These are phyloP conservation scores for Osmerus mordax DNA, from an alignment of 2,113 vertebrate genomes.

Conservation along the genomic window DNA sequence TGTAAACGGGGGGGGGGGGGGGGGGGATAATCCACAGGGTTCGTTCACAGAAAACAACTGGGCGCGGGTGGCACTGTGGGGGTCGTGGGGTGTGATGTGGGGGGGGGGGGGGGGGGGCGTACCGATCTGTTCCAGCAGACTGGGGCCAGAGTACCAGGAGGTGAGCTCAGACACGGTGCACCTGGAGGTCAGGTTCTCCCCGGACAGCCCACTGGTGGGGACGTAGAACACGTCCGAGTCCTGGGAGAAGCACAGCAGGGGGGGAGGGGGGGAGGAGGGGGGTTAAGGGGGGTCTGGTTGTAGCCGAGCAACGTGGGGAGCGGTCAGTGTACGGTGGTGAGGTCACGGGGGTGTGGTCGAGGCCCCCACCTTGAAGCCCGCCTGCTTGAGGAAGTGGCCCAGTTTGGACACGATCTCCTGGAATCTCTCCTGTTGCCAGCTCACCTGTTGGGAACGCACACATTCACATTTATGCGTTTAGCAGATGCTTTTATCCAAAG, in stretches of 20 bases:
- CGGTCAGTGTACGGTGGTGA: background rate
- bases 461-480: too few species aligned
- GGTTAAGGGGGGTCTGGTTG: background rate
- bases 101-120: slow-evolving; percentile 19
- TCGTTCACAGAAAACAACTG: too few species aligned
- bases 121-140: slow-evolving; percentile 96
- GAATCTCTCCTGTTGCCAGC: slow-evolving; percentile 95
- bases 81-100: background rate
- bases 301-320: background rate
- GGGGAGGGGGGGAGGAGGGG: too few species aligned
- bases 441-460: slow-evolving; percentile 71
- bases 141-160: slow-evolving; percentile 88
- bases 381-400: slow-evolving; percentile 94
- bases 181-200: slow-evolving; percentile 86
- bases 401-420: slow-evolving; percentile 89
- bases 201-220: slow-evolving; percentile 93
- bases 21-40: too few species aligned
- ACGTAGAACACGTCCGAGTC: slow-evolving; percentile 93
- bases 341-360: background rate
- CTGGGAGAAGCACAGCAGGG: slow-evolving; percentile 59
- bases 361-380: slow-evolving; percentile 90
- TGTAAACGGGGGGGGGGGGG: too few species aligned
- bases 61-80: too few species aligned
- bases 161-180: slow-evolving; percentile 80
- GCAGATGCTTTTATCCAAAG: too few species aligned